phyloP scores from a whole-genome alignment of 2,797 vertebrate species.

The Euphonia xanthogaster region DNA sequence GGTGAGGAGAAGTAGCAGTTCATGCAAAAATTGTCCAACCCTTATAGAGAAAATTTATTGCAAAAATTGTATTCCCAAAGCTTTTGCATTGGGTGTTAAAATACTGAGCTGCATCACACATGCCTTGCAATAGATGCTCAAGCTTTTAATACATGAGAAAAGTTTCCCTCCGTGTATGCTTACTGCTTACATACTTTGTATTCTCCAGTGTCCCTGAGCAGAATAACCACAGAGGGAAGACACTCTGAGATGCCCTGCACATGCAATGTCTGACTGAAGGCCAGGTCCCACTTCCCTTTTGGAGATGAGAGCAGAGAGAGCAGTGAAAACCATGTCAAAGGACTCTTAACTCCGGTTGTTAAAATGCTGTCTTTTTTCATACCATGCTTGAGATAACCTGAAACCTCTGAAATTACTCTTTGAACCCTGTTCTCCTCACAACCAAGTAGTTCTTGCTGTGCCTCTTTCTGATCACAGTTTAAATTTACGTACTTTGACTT shows the following conservation, averaged over 20 bases:
- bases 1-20: neutral
- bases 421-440: neutral
- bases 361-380: neutral
- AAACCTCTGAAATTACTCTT: neutral
- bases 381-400: neutral
- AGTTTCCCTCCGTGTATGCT: neutral
- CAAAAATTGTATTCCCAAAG: conserved; percentile 53
- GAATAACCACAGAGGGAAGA: neutral
- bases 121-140: conserved; percentile 1
- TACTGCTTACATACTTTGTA: neutral
- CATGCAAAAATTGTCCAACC: conserved; percentile 28
- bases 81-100: conserved; percentile 6
- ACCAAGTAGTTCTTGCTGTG: neutral
- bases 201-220: neutral
- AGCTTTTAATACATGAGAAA: conserved; percentile 2
- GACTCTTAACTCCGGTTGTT: neutral
- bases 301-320: neutral
- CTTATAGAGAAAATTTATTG: conserved; percentile 22
- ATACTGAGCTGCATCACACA: conserved; percentile 1
- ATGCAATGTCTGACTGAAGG: neutral
- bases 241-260: neutral
- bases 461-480: neutral
- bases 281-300: neutral
- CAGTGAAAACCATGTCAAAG: neutral
- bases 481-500: neutral